Base-by-base conservation (phyloP, 2,888 invertebrate genomes). In the Mactromeris polynyma region DNA sequence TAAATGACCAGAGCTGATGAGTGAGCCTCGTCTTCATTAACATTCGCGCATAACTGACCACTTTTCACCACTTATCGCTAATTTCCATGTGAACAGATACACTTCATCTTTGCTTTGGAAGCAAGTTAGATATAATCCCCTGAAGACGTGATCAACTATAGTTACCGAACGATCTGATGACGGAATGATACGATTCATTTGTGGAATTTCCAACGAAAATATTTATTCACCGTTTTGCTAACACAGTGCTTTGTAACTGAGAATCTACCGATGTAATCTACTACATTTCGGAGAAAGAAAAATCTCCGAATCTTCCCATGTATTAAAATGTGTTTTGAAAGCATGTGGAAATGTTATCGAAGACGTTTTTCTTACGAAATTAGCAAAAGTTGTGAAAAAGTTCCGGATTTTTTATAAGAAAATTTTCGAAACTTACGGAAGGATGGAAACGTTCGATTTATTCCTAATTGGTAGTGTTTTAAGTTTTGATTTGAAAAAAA, bases 181-280 rank as follows among this genome's bases (percentile, higher is more conserved):
- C 46, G 33, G 86, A 81, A 26, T 51, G 81, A 81, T 51, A 81
- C 81, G 81, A 40, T 73, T 46, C 64, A 81, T 86, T 86, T 85
- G 51, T n/a, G 31, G 42, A 83, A 69, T 69, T 26, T 73, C 73
- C 69, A 73, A 73, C 1, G 73, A 83, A 73, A 73, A 83, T 83
- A 42, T 83, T 83, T 83, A 73, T 79, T 42, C 42, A 42, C 40
- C 73, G 33, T 33, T 73, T 64, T 73, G 19, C 2, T 33, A 73
- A 73, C 73, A 73, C 33, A 17, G 33, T 33, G 17, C 73, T 33
- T 33, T 17, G 73, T 58, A 58, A 73, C 33, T 73, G 73, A 73
- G 19, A 33, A 33, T 11, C 36, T 26, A 3, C 19, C 73, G 17
- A 36, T 73, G 36, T 73, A 73, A 73, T 73, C 73, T 73, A 1